Base-by-base conservation (phyloP, 1,140 invertebrate species). In the Aleiodes sp. region DNA sequence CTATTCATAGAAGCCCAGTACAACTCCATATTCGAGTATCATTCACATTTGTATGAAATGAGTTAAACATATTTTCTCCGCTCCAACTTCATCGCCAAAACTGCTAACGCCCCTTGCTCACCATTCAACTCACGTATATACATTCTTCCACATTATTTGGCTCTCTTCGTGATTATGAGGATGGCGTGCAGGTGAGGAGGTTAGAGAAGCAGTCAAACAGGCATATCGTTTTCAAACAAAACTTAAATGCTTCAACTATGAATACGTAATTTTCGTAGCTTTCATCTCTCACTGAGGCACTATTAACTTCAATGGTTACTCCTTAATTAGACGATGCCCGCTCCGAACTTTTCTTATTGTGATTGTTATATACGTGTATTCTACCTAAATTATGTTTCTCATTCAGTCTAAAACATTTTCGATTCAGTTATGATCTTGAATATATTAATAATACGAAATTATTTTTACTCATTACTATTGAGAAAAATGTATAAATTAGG, bases 251-350 rank as follows among this genome's bases (percentile, higher is more conserved):
- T 6, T 28, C 61, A 26, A 26, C 70, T 68, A 70, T 76, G 73
- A 76, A 77, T 73, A 70, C 57, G 37, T 43, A 71, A 75, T 75
- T 76, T 73, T 75, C 77, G 65, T 72, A 63, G 41, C 21, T 46
- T 57, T 71, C 61, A 46, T 43, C 43, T 60, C 19, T 37, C 19
- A 35, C 60, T 57, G 66, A 64, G 68, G 69, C 60, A 63, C 41
- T n/a, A 16, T 19, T 28, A 16, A 16, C 37, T 43, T 61, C 19
- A 37, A 43, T 39, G 65, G 39, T 21, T 57, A 65, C 62, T 63
- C 52, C 62, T 73, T 77, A 75, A 78, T 76, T 72, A 76, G 26
- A n/a, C n/a, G 56, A 29, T 24, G 16, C 26, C 29, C n/a, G 9
- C 7, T 59, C n/a, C n/a, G n/a, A n/a, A 19, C 46, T 52, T 52